phyloP scores from a whole-genome alignment of 2,888 invertebrate species.

The Agapetus fuscipes region DNA sequence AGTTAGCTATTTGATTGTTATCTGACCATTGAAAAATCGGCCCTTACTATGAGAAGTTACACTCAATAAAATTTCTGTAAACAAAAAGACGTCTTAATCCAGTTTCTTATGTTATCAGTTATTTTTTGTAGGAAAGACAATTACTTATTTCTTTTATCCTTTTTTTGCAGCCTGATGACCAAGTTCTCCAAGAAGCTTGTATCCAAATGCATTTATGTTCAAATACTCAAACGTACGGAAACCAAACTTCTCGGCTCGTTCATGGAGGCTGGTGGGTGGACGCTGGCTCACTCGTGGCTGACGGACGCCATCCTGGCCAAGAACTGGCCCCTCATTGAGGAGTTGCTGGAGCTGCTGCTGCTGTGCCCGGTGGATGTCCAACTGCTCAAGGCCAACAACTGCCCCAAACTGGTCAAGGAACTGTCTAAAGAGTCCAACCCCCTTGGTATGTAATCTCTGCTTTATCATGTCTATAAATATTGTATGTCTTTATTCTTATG shows the following conservation, averaged over 20 bases:
- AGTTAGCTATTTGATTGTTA: too few relatives aligned
- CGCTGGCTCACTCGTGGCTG: conserved; percentile 81
- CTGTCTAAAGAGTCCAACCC: conserved; percentile 74
- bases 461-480: too few relatives aligned
- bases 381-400: conserved; percentile 80
- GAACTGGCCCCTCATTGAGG: conserved; percentile 81
- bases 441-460: conserved; percentile 53
- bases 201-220: conserved; percentile 90
- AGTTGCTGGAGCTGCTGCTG: conserved; percentile 75
- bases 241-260: conserved; percentile 77
- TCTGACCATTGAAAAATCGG: too few relatives aligned
- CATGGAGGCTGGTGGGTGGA: conserved; percentile 89
- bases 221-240: conserved; percentile 81
- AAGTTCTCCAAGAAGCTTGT: conserved; percentile 93
- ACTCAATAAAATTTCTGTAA: too few relatives aligned
- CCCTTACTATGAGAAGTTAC: too few relatives aligned
- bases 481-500: too few relatives aligned
- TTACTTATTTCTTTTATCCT: too few relatives aligned
- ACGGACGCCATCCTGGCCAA: conserved; percentile 74
- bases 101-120: too few relatives aligned
- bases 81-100: too few relatives aligned
- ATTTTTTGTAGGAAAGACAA: too few relatives aligned
- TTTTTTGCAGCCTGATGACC: conserved; percentile 81
- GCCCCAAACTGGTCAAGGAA: conserved; percentile 85
- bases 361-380: conserved; percentile 86